These are phyloP conservation scores for Amazonetta brasiliensis DNA, from an alignment of 2,797 vertebrate species.

Conservation along the genomic window DNA sequence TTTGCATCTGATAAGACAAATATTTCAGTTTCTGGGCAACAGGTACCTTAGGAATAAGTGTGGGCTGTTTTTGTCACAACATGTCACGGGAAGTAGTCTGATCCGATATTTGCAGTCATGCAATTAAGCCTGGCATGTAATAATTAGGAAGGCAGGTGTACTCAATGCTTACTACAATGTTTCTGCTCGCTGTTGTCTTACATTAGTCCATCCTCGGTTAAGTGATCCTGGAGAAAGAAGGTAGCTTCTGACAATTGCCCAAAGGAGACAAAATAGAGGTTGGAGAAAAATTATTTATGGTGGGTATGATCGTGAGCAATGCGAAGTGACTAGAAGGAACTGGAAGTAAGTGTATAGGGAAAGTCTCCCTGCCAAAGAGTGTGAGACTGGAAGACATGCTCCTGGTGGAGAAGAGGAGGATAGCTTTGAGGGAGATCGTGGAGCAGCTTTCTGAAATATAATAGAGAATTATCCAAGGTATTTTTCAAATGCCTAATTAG, in stretches of 20 bases:
- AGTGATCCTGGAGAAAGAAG: background rate
- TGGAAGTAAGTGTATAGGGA: background rate
- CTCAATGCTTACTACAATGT: background rate
- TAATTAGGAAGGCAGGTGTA: slow-evolving; percentile 66
- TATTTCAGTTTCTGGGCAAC: slow-evolving; percentile 66
- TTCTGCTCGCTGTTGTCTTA: background rate
- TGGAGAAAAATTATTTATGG: background rate
- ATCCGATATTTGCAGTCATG: slow-evolving; percentile 23
- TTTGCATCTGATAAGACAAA: slow-evolving; percentile 57
- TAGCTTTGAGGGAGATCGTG: rapidly evolving
- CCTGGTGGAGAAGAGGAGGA: background rate
- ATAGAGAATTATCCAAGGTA: rapidly evolving
- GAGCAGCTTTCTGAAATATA: background rate
- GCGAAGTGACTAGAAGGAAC: background rate
- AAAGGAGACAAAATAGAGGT: background rate
- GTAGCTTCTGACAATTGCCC: background rate
- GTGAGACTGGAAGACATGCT: rapidly evolving
- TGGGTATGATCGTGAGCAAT: background rate
- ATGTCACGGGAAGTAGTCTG: slow-evolving; percentile 30
- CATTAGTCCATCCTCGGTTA: background rate
- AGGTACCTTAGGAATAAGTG: slow-evolving; percentile 17
- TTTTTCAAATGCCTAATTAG: background rate
- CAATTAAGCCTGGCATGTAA: slow-evolving; percentile 72
- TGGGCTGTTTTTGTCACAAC: slow-evolving; percentile 64
- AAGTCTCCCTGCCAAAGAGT: background rate